A percentile compares a stretch with the other conserved stretches of the same genome.
Conservation (phyloP, 2,113 vertebrate genomes). For the Porphyrio hochstetteri region DNA sequence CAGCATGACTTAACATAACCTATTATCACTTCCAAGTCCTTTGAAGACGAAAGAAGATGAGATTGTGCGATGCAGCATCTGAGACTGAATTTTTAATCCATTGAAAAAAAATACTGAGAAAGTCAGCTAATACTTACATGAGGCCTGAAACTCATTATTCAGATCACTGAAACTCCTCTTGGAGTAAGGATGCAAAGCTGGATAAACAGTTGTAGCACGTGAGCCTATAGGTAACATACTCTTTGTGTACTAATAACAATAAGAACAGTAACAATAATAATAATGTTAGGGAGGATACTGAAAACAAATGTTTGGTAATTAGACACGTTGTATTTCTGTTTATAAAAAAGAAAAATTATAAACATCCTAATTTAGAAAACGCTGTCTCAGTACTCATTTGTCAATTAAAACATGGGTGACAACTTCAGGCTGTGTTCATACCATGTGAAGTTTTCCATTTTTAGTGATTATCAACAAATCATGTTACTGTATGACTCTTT, state of each 20-base stretch:
- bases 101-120: background rate
- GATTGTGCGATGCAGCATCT: background rate
- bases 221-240: background rate
- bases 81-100: background rate
- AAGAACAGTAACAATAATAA: background rate
- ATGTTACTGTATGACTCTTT: background rate
- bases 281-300: background rate
- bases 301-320: background rate
- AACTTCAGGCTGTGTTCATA: background rate
- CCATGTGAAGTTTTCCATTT: background rate
- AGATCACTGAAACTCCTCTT: background rate
- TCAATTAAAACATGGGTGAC: background rate
- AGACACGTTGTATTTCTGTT: background rate
- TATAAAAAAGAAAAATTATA: background rate
- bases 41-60: background rate
- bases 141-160: background rate
- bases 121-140: background rate
- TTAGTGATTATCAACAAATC: background rate
- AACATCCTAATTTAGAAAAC: background rate
- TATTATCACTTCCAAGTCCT: background rate
- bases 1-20: background rate
- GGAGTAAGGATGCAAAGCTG: background rate
- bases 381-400: background rate
- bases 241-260: background rate
- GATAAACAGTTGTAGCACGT: background rate